Percentiles rank a stretch among this genome's conserved stretches.
phyloP scores from a whole-genome alignment of 2,888 invertebrate species.

The Drosophila seclusa region DNA sequence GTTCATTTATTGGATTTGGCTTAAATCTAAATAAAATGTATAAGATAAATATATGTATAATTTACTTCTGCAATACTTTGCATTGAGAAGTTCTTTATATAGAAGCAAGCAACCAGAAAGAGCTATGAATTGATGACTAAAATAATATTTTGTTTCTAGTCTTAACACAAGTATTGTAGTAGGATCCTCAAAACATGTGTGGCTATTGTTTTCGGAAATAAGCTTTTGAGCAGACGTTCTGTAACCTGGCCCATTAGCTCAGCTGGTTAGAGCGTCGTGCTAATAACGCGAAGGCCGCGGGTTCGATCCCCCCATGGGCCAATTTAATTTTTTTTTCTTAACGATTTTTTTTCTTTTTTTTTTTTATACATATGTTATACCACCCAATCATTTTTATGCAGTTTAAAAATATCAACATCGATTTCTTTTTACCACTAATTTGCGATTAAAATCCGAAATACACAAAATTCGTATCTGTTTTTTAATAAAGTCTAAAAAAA shows the following conservation, averaged over 20 bases:
- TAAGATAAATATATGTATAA: neutral
- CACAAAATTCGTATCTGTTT: rapidly evolving
- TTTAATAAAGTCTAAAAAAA: neutral
- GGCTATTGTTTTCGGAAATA: neutral
- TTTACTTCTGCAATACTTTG: neutral
- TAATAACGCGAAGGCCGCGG: slow-evolving; percentile 85
- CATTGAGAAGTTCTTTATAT: neutral
- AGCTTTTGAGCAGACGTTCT: neutral
- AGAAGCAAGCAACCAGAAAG: neutral
- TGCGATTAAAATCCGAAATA: neutral
- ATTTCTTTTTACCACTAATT: neutral
- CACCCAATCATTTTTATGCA: neutral
- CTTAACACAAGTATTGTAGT: neutral
- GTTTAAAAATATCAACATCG: neutral
- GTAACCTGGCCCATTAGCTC: slow-evolving; percentile 84
- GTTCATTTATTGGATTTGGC: neutral
- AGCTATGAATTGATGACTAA: neutral
- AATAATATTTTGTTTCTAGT: neutral
- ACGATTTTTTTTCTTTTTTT: neutral
- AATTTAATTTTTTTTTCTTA: neutral
- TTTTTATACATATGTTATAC: neutral
- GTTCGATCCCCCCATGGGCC: slow-evolving; percentile 82
- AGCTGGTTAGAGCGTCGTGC: slow-evolving; percentile 86
- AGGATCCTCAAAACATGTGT: neutral
- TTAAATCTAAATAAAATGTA: neutral